Evolutionary conservation across 2,888 invertebrate species (phyloP), one percentile per base, ranked within the genome.

Genomic region (Apodemia mormo): DNA sequence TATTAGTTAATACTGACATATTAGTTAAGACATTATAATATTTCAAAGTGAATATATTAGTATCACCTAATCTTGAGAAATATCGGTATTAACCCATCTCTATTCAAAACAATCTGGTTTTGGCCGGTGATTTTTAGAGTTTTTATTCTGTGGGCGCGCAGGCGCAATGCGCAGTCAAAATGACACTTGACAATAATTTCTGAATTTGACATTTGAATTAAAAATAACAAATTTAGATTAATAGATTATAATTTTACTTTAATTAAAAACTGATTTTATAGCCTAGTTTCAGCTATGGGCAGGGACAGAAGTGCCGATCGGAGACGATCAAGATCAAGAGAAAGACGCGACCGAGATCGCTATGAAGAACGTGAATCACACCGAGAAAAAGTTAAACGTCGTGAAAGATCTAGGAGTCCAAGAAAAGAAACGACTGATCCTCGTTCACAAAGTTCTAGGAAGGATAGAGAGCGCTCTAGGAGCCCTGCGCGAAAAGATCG

Each of bases 301-400:
- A 79, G 92, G 66, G 92, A 92, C 69, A 85, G 90, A 73, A 90
- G 87, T 78, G 86, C 87, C 14, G 93, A 93, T 67, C 84, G 90
- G 45, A 85, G 90, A 30, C 84, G 92, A 65, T 92, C 92, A n/a
- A 87, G 91, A 9, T 91, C 92, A 14, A 82, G 89, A 70, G 92
- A 92, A 68, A 84, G 87, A 71, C 87, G 89, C n/a, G 92, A 93
- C 2, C 82, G 88, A 73, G 92, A 93, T 9, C 89, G 92, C 14
- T 79, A 88, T 73, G 92, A 92, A 65, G 92, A 93, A 1, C 87
- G 92, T 7, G 92, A 93, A n/a, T 73, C 82, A 9, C 82, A 90
- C 74, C 83, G 90, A 29, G 93, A 93, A 33, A 92, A 90, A 83
- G 43, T 73, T 22, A 92, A 92, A 76, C 87, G 91, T 61, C 84